These are phyloP conservation scores for Callopanchax toddi DNA, from an alignment of 2,113 vertebrate species.

Conservation along the genomic window DNA sequence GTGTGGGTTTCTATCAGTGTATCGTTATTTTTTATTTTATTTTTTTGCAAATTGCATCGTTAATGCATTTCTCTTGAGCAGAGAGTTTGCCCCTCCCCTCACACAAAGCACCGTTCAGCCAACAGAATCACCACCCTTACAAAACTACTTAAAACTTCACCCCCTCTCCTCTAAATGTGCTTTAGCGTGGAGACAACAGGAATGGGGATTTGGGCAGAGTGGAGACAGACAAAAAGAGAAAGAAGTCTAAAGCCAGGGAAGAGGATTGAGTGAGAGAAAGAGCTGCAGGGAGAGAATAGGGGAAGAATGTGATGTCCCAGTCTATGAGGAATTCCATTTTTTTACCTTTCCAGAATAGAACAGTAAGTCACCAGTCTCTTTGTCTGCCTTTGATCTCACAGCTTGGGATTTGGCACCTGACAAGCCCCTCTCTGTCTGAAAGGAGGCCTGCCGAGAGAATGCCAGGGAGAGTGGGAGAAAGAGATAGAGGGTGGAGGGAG, in stretches of 20 bases:
- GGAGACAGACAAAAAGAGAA: constrained; percentile 52
- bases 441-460: constrained; percentile 61
- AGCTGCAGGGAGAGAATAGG: constrained; percentile 59
- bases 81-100: constrained; percentile 27
- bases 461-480: constrained; percentile 30
- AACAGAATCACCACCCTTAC: constrained; percentile 50
- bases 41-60: constrained; percentile 30
- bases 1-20: constrained; percentile 55
- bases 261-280: constrained; percentile 71
- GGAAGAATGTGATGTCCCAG: constrained; percentile 67
- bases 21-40: constrained; percentile 51
- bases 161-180: constrained; percentile 44
- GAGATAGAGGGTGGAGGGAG: constrained; percentile 31
- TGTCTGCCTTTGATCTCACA: constrained; percentile 74
- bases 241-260: constrained; percentile 61
- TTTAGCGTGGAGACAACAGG: constrained; percentile 63
- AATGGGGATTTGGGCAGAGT: constrained; percentile 48
- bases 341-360: constrained; percentile 73
- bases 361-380: constrained; percentile 78
- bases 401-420: constrained; percentile 77
- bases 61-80: constrained; percentile 25
- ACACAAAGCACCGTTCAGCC: constrained; percentile 39
- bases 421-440: constrained; percentile 71
- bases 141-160: constrained; percentile 64
- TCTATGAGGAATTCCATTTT: constrained; percentile 74